A percentile compares a stretch with the other conserved stretches of the same genome.
Evolutionary conservation across 2,113 vertebrate species (phyloP).

Genomic region (Phoenicopterus ruber): DNA sequence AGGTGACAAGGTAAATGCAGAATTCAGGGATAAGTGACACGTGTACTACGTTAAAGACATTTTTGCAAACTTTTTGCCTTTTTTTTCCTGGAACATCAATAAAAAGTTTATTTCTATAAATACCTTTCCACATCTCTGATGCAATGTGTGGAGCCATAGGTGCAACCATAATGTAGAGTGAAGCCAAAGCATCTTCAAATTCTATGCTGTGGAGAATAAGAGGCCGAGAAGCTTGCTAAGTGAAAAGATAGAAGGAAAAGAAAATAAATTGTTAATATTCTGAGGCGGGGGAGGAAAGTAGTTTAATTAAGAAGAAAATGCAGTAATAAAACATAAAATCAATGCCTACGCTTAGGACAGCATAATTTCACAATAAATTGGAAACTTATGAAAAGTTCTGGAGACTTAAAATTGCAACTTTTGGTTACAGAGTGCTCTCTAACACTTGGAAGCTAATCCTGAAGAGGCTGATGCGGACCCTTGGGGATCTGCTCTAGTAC

Average conservation of each 20-base stretch:
- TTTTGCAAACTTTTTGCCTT: background rate
- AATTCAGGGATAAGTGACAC: background rate
- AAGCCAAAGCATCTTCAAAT: conserved; percentile 88
- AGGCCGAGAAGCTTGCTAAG: conserved; percentile 77
- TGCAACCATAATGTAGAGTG: conserved; percentile 85
- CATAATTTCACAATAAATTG: background rate
- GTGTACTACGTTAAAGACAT: background rate
- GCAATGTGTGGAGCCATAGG: conserved; percentile 91
- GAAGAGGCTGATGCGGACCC: background rate
- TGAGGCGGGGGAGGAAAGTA: background rate
- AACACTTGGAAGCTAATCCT: background rate
- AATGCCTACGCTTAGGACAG: background rate
- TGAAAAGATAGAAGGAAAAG: background rate
- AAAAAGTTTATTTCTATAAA: background rate
- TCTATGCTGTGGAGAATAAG: conserved; percentile 86
- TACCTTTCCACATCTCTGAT: conserved; percentile 98
- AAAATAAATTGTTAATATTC: background rate
- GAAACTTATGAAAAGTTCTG: background rate
- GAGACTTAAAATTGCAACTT: background rate
- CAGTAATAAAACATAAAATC: background rate
- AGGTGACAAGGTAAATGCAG: background rate
- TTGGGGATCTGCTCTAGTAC: background rate
- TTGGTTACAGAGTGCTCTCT: background rate
- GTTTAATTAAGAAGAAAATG: background rate
- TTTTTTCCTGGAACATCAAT: background rate